Base-by-base conservation (phyloP, 1,140 invertebrate genomes). In the Zaprionus ghesquierei region DNA sequence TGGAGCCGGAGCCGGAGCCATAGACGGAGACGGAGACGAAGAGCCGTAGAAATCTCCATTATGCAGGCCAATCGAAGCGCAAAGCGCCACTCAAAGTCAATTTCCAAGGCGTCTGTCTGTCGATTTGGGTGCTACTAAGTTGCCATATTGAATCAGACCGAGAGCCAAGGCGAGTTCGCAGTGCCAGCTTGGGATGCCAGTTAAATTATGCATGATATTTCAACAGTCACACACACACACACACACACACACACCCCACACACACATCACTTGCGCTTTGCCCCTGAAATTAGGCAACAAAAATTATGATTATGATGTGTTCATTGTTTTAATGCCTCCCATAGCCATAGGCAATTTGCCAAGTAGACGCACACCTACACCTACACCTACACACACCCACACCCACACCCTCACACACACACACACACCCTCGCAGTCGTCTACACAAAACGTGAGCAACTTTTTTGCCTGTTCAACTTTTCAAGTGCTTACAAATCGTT, bases 261-360 rank as follows among this genome's bases (percentile, higher is more conserved):
- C 44, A 58, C 29, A 33, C 18, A 10, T 25, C 41, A 22, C 13
- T 35, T 15, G 33, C 29, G 59, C 8, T 9, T 41, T 54, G 74
- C 75, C 64, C 75, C 71, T 60, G 51, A 82, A 87, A 87, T 84
- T 87, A 89, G 79, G 84, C 82, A 55, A 89, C 76, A 84, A 69
- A 77, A 87, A 77, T 87, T 87, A 87, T 82, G 82, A 79, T 89
- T 89, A 87, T 89, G 79, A 87, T 87, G 82, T 87, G 82, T 89
- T 89, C 73, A 87, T 84, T 87, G 85, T 89, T 89, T 79, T 89
- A 77, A 84, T 84, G 79, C 69, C 64, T 41, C 49, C 53, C 38
- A n/a, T 66, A 29, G 73, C 82, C 69, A 53, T 50, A 62, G 66
- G 72, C 81, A 75, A 84, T 82, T 76, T 79, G 69, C 82, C 82